phyloP scores from a whole-genome alignment of 2,797 vertebrate genomes.

The Microtus agrestis region DNA sequence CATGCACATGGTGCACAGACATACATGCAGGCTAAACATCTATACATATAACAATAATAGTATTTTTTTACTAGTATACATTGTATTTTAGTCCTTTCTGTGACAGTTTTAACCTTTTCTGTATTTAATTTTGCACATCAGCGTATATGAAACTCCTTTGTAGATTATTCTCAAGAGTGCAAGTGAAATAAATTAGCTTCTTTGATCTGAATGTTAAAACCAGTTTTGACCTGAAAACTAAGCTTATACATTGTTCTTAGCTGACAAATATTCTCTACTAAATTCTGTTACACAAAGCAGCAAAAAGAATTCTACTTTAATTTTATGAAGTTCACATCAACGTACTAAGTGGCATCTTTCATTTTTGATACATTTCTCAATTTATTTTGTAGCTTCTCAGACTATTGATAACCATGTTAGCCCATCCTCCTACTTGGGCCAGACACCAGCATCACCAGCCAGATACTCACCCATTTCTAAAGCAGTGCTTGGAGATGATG shows the following conservation, averaged over 20 bases:
- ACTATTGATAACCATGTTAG: conserved; percentile 96
- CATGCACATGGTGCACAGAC: background rate
- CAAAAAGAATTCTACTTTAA: background rate
- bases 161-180: conserved; percentile 49
- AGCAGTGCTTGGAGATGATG: conserved; percentile 93
- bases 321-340: conserved; percentile 51
- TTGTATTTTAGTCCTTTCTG: background rate
- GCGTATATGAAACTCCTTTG: conserved; percentile 44
- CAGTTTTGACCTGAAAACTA: conserved; percentile 20
- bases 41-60: background rate
- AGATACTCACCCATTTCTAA: conserved; percentile 95
- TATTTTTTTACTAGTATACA: background rate
- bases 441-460: conserved; percentile 92
- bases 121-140: conserved; percentile 29
- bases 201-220: conserved; percentile 15
- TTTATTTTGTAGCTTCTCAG: conserved; percentile 91
- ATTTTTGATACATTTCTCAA: conserved; percentile 35
- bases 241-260: conserved; percentile 33
- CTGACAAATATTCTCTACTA: conserved; percentile 44
- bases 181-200: conserved; percentile 44
- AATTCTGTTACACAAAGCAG: conserved; percentile 36
- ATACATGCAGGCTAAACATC: background rate
- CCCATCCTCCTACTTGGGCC: conserved; percentile 92
- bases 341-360: background rate
- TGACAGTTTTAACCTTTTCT: background rate